phyloP scores from a whole-genome alignment of 2,888 invertebrate species.

The Torymus tubicola region DNA sequence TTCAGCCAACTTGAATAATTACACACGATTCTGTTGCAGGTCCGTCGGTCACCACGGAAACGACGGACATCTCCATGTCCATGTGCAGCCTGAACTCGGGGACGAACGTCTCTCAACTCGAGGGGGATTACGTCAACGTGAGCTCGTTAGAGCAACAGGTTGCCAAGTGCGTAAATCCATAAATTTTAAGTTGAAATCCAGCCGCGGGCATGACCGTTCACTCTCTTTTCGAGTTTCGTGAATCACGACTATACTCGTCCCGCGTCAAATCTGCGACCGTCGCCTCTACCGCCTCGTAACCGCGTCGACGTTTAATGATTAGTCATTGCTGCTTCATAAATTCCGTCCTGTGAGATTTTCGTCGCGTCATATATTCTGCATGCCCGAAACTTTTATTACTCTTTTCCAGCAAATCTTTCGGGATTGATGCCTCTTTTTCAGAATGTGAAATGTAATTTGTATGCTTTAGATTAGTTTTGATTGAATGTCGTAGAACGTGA shows the following conservation, averaged over 20 bases:
- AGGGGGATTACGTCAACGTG: constrained; percentile 77
- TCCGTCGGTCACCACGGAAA: constrained; percentile 76
- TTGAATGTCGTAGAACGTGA: background rate
- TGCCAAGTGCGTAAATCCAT: constrained; percentile 67
- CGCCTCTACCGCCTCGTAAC: no score
- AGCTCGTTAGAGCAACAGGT: constrained; percentile 68
- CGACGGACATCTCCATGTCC: constrained; percentile 78
- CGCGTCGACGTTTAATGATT: no score
- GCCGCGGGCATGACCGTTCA: no score
- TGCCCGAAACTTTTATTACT: background rate
- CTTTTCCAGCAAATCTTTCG: background rate
- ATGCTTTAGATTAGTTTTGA: no score
- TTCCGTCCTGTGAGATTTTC: no score
- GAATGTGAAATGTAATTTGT: no score
- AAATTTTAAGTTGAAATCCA: constrained; percentile 1
- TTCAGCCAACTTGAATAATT: no score
- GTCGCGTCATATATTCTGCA: background rate
- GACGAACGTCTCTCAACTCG: constrained; percentile 72
- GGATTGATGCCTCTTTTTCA: no score
- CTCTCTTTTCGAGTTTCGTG: no score
- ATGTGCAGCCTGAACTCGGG: constrained; percentile 78
- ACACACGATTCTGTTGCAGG: constrained; percentile 68
- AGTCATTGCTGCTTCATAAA: no score
- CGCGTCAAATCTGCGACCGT: no score
- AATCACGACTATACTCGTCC: no score